These are phyloP conservation scores for Xanthia icteritia DNA, from an alignment of 2,888 invertebrate genomes.

Conservation along the genomic window DNA sequence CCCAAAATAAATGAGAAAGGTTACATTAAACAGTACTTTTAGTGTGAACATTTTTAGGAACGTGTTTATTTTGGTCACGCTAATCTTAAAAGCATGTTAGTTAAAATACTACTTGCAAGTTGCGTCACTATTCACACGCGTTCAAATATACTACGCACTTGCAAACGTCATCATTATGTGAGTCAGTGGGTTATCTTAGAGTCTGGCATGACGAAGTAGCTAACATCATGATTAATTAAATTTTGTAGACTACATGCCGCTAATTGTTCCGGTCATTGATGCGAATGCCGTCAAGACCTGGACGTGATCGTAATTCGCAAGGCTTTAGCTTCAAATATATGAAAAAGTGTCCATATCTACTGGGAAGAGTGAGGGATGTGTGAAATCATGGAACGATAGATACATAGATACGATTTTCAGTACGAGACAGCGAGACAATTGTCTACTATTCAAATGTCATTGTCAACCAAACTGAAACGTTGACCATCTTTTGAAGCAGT, in stretches of 20 bases:
- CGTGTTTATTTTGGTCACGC: neutral
- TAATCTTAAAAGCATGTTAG: constrained; percentile 2
- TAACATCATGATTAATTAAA: neutral
- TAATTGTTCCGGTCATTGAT: neutral
- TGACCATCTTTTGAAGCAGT: neutral
- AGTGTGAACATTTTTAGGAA: neutral
- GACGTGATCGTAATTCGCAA: neutral
- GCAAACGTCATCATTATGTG: constrained; percentile 24
- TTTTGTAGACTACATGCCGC: neutral
- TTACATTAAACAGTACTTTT: neutral
- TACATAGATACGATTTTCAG: neutral
- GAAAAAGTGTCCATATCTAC: neutral
- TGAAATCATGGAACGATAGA: neutral
- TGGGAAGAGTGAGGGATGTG: neutral
- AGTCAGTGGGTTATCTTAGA: constrained; percentile 29
- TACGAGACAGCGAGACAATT: neutral
- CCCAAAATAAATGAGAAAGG: neutral
- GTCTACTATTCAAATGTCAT: neutral
- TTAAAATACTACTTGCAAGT: neutral
- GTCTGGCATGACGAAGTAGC: too few species aligned
- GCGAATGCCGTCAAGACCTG: neutral
- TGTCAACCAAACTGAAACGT: neutral
- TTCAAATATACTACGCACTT: constrained; percentile 20
- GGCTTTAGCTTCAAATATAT: neutral
- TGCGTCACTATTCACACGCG: constrained; percentile 28